These are phyloP conservation scores for Lycaon pictus DNA, from an alignment of 2,113 vertebrate genomes.

Conservation along the genomic window DNA sequence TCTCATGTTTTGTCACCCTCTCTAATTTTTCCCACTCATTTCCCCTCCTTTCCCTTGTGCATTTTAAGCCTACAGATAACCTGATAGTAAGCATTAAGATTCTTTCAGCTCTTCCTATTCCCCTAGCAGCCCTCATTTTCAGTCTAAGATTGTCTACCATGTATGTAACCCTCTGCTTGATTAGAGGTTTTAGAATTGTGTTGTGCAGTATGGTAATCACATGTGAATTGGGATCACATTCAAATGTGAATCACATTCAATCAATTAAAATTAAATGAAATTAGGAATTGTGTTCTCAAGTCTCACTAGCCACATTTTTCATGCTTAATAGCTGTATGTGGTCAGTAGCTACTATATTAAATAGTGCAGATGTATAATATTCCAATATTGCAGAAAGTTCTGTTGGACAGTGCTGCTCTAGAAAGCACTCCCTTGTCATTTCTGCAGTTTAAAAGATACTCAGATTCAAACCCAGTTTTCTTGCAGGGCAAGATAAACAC, in stretches of 20 bases:
- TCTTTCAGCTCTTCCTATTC: constrained; percentile 18
- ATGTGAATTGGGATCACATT: not conserved
- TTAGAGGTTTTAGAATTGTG: not conserved
- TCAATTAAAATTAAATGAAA: not conserved
- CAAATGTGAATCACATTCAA: too few species aligned
- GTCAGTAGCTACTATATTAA: not conserved
- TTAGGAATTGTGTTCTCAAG: not conserved
- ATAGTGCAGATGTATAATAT: not conserved
- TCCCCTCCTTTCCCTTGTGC: not conserved
- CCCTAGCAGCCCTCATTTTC: constrained; percentile 11
- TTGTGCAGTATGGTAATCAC: not conserved
- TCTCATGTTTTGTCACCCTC: too few species aligned
- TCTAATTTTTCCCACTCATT: too few species aligned
- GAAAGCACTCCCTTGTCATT: not conserved
- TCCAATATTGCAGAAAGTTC: not conserved
- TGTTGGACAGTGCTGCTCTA: not conserved
- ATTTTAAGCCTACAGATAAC: constrained; percentile 21
- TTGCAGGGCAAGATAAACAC: not conserved
- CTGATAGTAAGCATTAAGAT: constrained; percentile 37
- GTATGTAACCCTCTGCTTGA: not conserved
- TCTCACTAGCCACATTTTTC: not conserved
- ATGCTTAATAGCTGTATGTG: not conserved
- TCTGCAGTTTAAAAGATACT: not conserved
- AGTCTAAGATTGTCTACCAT: not conserved
- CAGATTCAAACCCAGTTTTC: constrained; percentile 26